Evolutionary conservation across 2,797 vertebrate species (phyloP).

Genomic region (Bradypodion ventrale): DNA sequence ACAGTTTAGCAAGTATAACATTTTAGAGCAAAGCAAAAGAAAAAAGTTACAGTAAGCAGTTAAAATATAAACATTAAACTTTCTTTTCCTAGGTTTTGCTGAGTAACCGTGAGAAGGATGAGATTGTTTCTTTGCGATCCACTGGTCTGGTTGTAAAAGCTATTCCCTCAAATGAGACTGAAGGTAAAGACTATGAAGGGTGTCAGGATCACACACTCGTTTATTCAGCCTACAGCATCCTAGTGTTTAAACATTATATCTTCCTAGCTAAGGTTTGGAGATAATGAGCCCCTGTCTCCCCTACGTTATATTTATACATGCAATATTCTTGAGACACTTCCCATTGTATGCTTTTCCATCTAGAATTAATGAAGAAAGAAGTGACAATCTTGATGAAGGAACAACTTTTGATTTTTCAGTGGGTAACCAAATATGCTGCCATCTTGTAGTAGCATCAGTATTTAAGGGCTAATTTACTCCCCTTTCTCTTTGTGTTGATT

Average conservation of each 20-base stretch:
- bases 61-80: too few species aligned
- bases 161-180: conserved; percentile 78
- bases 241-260: neutral
- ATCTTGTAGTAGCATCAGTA: neutral
- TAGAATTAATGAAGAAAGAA: neutral
- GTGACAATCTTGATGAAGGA: neutral
- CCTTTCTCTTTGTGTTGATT: too few species aligned
- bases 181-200: conserved; percentile 76
- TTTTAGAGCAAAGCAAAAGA: too few species aligned
- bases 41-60: too few species aligned
- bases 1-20: too few species aligned
- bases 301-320: too few species aligned
- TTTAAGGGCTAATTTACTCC: neutral
- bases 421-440: neutral
- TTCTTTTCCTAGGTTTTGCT: conserved; percentile 80
- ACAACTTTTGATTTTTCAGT: neutral
- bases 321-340: neutral
- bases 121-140: conserved; percentile 75
- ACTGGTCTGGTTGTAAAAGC: conserved; percentile 82
- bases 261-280: neutral
- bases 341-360: too few species aligned
- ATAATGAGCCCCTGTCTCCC: too few species aligned
- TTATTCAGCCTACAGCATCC: neutral
- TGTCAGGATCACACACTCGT: accelerated
- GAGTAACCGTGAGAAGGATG: conserved; percentile 83